Evolutionary conservation across 2,113 vertebrate species (phyloP).

Genomic region (Benitochromis conjunctus): DNA sequence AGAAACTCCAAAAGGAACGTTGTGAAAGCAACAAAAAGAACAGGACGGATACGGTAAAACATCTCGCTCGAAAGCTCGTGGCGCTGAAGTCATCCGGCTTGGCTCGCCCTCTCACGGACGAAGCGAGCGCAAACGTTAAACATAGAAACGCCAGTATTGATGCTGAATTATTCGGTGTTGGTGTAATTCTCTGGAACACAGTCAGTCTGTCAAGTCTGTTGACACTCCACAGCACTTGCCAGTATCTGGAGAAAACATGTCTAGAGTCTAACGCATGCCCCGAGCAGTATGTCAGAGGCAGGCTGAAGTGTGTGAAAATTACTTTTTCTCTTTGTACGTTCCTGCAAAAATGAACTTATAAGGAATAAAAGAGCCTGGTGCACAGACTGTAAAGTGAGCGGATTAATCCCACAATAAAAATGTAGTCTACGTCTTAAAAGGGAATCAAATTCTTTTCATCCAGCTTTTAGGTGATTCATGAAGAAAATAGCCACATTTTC

Average conservation of each 20-base stretch:
- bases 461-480: not conserved
- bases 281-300: slow-evolving; percentile 7
- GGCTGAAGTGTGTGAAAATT: not conserved
- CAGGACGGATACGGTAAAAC: not conserved
- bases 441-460: not conserved
- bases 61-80: slow-evolving; percentile 5
- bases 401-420: not conserved
- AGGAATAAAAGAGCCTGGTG: slow-evolving; percentile 2
- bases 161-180: slow-evolving; percentile 35
- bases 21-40: not conserved
- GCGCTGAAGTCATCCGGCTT: slow-evolving; percentile 42
- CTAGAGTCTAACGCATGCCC: slow-evolving; percentile 17
- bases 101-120: not conserved
- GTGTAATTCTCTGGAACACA: slow-evolving; percentile 54
- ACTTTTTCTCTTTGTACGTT: not conserved
- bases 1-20: slow-evolving; percentile 9
- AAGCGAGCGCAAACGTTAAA: slow-evolving; percentile 18
- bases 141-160: slow-evolving; percentile 15
- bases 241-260: slow-evolving; percentile 2
- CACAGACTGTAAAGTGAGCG: not conserved
- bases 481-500: not conserved
- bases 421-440: not conserved
- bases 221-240: slow-evolving; percentile 4
- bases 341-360: slow-evolving; percentile 18
- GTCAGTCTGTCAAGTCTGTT: slow-evolving; percentile 20